Evolutionary conservation across 92 coral and sea anemone species (phyloP), one percentile per base, ranked within the genome.

Genomic region (Blastomussa wellsi): DNA sequence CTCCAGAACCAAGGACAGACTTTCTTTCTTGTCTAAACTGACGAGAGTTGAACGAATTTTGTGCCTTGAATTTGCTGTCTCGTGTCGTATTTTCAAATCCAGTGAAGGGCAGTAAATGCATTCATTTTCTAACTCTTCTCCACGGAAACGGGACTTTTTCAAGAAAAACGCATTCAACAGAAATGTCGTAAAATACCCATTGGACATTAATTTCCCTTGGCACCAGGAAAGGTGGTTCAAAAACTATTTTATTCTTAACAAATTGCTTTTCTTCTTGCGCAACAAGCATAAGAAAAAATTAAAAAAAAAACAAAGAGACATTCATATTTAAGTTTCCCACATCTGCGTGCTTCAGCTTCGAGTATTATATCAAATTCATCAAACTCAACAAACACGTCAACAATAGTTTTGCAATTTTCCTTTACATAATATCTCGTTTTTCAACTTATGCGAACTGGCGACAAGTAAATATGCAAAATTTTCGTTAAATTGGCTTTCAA

Each of bases 141-240:
- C 81, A 77, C 28, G 47, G 81, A 22, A 77, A 77, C 81, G 22
- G 16, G 15, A 11, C 42, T 36, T 52, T 49, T 39, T 32, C 36
- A 29, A 15, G n/a, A 77, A 77, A 55, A 33, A 77, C 42, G 81
- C 19, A 32, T 4, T 77, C 65, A 38, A 29, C 3, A 35, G 15
- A 71, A 71, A 68, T 28, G 7, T 35, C 24, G 19, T 70, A 7
- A 7, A 35, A 35, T 17, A 35, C 48, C 16, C 29, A 67, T 22
- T 55, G 26, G 36, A 12, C 28, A 13, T 14, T 3, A 1, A 8
- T 22, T 69, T 26, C 48, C 60, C 14, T 0, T 47, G 26, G 13
- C 60, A 74, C 16, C 8, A 44, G 20, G 22, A 66, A 31, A 29
- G 3, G 1, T 1, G 37, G 31, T 8, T 5, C 6, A 32, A 16